phyloP scores from a whole-genome alignment of 37 sponge, comb jelly and placozoan genomes.

The Bolinopsis microptera region DNA sequence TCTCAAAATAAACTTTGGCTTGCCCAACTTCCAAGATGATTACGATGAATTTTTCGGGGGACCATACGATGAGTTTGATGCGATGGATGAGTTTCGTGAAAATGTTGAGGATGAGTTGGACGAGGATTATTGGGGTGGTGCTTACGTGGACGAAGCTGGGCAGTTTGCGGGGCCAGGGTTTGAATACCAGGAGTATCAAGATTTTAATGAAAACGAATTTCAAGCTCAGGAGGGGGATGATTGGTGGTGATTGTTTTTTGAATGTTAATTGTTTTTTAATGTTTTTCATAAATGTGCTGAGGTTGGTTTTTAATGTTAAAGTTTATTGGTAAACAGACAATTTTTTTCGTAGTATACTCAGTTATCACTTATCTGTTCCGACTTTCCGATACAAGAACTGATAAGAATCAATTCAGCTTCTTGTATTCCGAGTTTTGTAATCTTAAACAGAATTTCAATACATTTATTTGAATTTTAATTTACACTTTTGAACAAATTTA shows the following conservation, averaged over 20 bases:
- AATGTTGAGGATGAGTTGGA: not conserved
- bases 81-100: not conserved
- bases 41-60: not conserved
- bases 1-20: not conserved
- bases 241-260: not conserved
- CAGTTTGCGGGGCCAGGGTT: not conserved
- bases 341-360: too few relatives aligned
- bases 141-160: conserved; percentile 5
- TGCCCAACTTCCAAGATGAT: not conserved
- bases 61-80: not conserved
- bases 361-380: too few relatives aligned
- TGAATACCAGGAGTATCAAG: not conserved
- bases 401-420: too few relatives aligned
- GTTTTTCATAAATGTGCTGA: too few relatives aligned
- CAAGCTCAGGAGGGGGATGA: not conserved
- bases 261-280: too few relatives aligned
- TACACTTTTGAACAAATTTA: too few relatives aligned
- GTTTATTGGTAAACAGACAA: too few relatives aligned
- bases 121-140: conserved; percentile 32
- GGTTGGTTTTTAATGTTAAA: too few relatives aligned
- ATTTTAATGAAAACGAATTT: not conserved
- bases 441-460: too few relatives aligned
- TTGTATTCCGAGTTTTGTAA: too few relatives aligned
- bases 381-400: too few relatives aligned
- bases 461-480: too few relatives aligned